Evolutionary conservation across 1,140 invertebrate genomes (phyloP), one percentile per base, ranked within the genome.

Genomic region (Drosophila bocqueti): DNA sequence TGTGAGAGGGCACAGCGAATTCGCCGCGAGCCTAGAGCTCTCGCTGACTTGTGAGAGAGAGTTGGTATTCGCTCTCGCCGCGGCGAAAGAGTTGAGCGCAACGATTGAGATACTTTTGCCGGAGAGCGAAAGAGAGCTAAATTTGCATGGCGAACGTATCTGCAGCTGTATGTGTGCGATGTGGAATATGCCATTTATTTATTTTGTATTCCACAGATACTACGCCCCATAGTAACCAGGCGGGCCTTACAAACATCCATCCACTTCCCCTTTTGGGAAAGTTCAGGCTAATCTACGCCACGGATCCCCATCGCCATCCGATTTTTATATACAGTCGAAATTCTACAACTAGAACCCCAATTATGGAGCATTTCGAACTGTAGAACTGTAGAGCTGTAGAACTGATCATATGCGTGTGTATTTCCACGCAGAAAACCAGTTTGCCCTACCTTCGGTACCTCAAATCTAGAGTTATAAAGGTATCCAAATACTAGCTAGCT

Each of bases 261-360:
- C 62, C 43, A 68, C 62, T 83, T 81, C 83, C 62, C 45, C 74
- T 85, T 81, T 71, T 78, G 59, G 81, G 60, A 78, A 81, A 78
- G 82, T 82, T 87, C 71, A 83, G 57, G 60, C 71, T 86, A 71
- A 82, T 86, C 82, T 78, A 40, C 34, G 21, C 54, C 36, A 40
- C 58, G 62, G 58, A 64, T 75, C 65, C 72, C 66, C 76, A 62
- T 40, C 67, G 38, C 75, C 58, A 69, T 73, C 54, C 36, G 36
- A 57, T 57, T 40, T 57, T 36, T 40, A 40, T 7, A 57, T 57
- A 57, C 54, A 57, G 54, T 57, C 54, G 9, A 57, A 57, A 40
- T 57, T 57, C 54, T 57, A 57, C 38, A n/a, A 40, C 36, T 57
- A 57, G 54, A 57, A 26, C 54, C 54, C 21, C 54, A 40, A 40